phyloP scores from a whole-genome alignment of 2,888 invertebrate genomes.

The Sinodicranocentrus sp. region DNA sequence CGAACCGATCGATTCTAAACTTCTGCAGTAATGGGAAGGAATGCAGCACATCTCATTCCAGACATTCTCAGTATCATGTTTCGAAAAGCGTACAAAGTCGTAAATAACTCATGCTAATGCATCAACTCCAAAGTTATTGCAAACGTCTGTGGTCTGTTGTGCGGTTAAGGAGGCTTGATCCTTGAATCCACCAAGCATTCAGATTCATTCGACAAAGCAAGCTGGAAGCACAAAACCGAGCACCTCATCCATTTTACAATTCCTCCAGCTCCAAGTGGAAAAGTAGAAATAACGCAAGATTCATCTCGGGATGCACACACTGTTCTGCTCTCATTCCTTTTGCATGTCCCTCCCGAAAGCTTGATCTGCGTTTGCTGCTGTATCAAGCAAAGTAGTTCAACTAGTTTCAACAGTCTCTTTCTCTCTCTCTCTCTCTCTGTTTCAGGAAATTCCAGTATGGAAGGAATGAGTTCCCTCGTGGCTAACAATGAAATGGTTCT shows the following conservation, averaged over 20 bases:
- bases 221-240: background rate
- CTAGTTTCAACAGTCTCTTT: no score
- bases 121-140: slow-evolving; percentile 56
- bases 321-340: slow-evolving; percentile 42
- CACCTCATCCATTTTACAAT: slow-evolving; percentile 19
- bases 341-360: background rate
- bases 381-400: slow-evolving; percentile 38
- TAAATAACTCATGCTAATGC: slow-evolving; percentile 59
- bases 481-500: slow-evolving; percentile 49
- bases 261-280: slow-evolving; percentile 6
- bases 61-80: slow-evolving; percentile 33
- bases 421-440: no score
- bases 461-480: slow-evolving; percentile 55
- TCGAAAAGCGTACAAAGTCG: slow-evolving; percentile 34
- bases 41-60: slow-evolving; percentile 28
- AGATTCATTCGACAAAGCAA: slow-evolving; percentile 20
- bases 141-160: slow-evolving; percentile 56
- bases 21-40: slow-evolving; percentile 26
- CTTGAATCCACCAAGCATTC: slow-evolving; percentile 20
- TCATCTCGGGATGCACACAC: slow-evolving; percentile 29
- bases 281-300: slow-evolving; percentile 29
- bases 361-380: background rate
- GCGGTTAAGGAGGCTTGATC: slow-evolving; percentile 39
- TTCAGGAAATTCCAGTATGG: slow-evolving; percentile 54
- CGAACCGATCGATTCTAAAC: slow-evolving; percentile 35